Base-by-base conservation (phyloP, 2,888 invertebrate genomes). In the Callimorpha dominula region DNA sequence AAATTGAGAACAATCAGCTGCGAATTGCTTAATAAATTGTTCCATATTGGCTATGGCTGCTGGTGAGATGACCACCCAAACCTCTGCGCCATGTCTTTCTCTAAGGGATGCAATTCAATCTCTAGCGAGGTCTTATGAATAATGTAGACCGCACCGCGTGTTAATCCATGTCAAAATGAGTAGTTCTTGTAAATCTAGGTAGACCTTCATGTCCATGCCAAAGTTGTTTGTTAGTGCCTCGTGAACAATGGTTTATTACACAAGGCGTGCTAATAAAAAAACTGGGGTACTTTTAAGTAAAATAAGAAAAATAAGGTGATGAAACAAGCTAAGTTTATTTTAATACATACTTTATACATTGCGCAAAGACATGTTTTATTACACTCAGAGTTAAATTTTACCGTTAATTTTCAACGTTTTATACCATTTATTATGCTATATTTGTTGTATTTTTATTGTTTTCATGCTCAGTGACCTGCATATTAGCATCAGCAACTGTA, bases 401-500 rank as follows among this genome's bases (percentile, higher is more conserved):
- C 67, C 54, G 67, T 67, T 67, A 67, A 43, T 52, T 50, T 54
- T 54, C n/a, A 12, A n/a, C n/a, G 42, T 54, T 52, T 54, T 42
- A 42, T 43, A 52, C 49, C 40, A 43, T 54, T 67, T 67, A 67
- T 42, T 52, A n/a, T 67, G 67, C 54, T 68, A 68, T 67, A 42
- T 67, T 60, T n/a, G 52, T 57, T 46, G 20, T 65, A 68, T 68
- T 67, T 4, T 65, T n/a, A 54, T 67, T 20, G 63, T 57, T 50
- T 68, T 31, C 43, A 63, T 66, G 68, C 15, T 62, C 64, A 65
- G 43, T 70, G 52, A 60, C 60, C 62, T 74, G 60, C 42, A 73
- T 31, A 31, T 77, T 68, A 57, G 64, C 62, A 71, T 42, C 49
- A 42, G 69, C 43, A 57, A 71, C 67, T 60, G 60, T 70, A 40